Base-by-base conservation (phyloP, 2,888 invertebrate genomes). In the Penaeus monodon region DNA sequence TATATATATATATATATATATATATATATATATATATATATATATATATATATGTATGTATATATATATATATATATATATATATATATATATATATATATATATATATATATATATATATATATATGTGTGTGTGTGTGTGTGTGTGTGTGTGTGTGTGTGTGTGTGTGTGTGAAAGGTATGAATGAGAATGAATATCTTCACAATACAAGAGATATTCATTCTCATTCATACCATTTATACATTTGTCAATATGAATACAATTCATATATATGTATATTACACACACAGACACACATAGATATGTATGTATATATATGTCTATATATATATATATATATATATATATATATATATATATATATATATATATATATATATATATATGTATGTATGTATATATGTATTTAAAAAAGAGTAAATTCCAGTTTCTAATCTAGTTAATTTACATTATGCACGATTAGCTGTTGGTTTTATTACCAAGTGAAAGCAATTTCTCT, bases 271-370 rank as follows among this genome's bases (percentile, higher is more conserved):
- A 38, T 38, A 38, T 38, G 3, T 33, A 33, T 33, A 33, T 33
- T n/a, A n/a, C n/a, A n/a, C n/a, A n/a, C n/a, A n/a, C 33, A 3
- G 3, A 14, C 22, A 22, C 22, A 68, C 8, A 20, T 68, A 68
- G 10, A 68, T 68, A 68, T 68, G 14, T 68, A 17, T 20, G 22
- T 17, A 68, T 68, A 29, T 68, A 68, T 68, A 68, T 68, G 22
- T 68, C 10, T 68, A 68, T 68, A 68, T 68, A 49, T 49, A 49
- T 49, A 49, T 49, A 49, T 49, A 49, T 49, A 38, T 49, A 49
- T 49, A 49, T 49, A 49, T 38, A 38, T 38, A 68, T 68, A 68
- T 68, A 68, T 68, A 68, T 68, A 68, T 68, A 68, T 68, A 68
- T 68, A 17, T 68, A 68, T 17, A 17, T 68, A 17, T 68, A 68